Evolutionary conservation across 2,113 vertebrate genomes (phyloP).

Genomic region (Ginglymostoma cirratum): DNA sequence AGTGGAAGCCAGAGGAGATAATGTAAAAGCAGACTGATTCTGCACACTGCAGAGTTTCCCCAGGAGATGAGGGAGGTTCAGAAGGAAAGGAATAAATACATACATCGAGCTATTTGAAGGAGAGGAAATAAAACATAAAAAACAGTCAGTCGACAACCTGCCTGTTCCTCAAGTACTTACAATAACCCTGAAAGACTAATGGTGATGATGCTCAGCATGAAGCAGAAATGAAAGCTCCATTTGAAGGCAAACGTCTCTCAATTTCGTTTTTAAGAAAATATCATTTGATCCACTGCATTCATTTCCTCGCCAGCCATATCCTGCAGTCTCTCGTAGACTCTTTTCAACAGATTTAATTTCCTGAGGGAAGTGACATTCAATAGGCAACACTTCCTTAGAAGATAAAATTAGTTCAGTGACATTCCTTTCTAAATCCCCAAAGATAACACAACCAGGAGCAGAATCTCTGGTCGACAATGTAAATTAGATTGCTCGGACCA

Average conservation of each 20-base stretch:
- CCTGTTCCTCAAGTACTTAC: background rate
- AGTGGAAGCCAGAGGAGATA: background rate
- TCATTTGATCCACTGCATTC: background rate
- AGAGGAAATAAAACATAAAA: background rate
- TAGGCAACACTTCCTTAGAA: background rate
- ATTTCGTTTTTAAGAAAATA: slow-evolving; percentile 1
- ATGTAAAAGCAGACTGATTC: background rate
- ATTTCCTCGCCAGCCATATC: background rate
- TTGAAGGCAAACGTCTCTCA: background rate
- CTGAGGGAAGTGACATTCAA: background rate
- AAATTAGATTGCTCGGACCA: background rate
- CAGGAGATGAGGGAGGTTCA: background rate
- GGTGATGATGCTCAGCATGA: background rate
- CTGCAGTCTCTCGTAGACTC: background rate
- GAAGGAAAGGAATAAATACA: background rate
- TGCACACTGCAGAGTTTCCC: background rate
- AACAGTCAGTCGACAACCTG: background rate
- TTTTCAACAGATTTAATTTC: background rate
- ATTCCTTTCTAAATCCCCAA: background rate
- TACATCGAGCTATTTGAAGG: background rate
- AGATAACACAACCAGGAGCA: background rate
- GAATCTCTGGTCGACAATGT: background rate
- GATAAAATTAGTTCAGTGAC: background rate
- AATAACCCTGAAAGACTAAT: background rate
- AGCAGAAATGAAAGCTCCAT: background rate